Base-by-base conservation (phyloP, 2,113 vertebrate species). In the Onychorhynchus coronatus region DNA sequence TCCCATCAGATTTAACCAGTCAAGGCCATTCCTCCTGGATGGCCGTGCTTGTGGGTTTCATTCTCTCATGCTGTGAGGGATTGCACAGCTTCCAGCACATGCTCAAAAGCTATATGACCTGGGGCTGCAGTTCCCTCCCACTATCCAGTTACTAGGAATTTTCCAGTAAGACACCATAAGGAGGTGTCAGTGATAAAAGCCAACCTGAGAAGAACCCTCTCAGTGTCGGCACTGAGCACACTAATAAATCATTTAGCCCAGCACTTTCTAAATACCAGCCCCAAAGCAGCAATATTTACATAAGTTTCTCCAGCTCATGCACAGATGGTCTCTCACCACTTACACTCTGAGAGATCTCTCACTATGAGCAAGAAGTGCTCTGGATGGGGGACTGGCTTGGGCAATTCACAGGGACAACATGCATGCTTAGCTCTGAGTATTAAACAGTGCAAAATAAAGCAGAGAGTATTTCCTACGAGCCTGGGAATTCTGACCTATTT, bases 171-270 rank as follows among this genome's bases (percentile, higher is more conserved):
- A 73, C 39, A 55, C 53, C 35, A 10, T 78, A 77, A 95, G 72
- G 78, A 95, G 77, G 67, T 93, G 73, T 95, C 85, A 79, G 25
- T 92, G 93, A 92, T 87, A 96, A 96, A 85, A 94, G 82, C 72
- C 91, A 95, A 91, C 95, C 75, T 50, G 81, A 96, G 81, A 94
- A 96, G 88, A 91, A 83, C 62, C 37, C 62, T 89, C 66, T 85
- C 33, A 62, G 67, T 15, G 0, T 73, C 82, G 85, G 73, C 0
- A 0, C 79, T 62, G 70, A 80, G 58, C 72, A 66, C 46, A 24
- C 70, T 85, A 85, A 94, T 94, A 68, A 95, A 96, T 97, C 77
- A 95, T 97, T 97, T 93, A 97, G n/a, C 72, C 41, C 59, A 74
- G 33, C 50, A 67, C 94, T 88, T 85, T 84, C 85, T 85, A 74